A percentile compares a stretch with the other conserved stretches of the same genome.
Evolutionary conservation across 2,113 vertebrate species (phyloP).

Genomic region (Loxodonta africana): DNA sequence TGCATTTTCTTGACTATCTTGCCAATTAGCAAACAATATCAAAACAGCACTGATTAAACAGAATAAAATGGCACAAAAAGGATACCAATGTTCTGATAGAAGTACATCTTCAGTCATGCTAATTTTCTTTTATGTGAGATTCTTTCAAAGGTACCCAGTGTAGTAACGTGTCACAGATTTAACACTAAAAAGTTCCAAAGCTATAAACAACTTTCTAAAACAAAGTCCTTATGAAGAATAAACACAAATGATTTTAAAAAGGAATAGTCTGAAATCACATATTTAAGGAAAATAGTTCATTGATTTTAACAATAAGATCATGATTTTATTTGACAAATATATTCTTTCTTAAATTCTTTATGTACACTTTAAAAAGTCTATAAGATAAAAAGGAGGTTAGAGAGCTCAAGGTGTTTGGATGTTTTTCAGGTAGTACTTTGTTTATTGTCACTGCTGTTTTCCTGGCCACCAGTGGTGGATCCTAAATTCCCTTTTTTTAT

Average conservation of each 20-base stretch:
- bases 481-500: slow-evolving; percentile 91
- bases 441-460: slow-evolving; percentile 93
- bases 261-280: slow-evolving; percentile 92
- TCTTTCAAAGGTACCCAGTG: slow-evolving; percentile 91
- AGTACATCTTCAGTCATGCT: slow-evolving; percentile 87
- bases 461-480: slow-evolving; percentile 92
- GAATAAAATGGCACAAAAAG: slow-evolving; percentile 87
- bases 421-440: slow-evolving; percentile 96
- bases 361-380: slow-evolving; percentile 94
- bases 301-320: slow-evolving; percentile 93
- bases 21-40: slow-evolving; percentile 90
- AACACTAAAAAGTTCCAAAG: slow-evolving; percentile 91
- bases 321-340: slow-evolving; percentile 95
- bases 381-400: slow-evolving; percentile 94
- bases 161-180: slow-evolving; percentile 89
- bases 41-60: slow-evolving; percentile 88
- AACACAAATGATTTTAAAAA: slow-evolving; percentile 91
- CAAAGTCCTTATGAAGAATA: slow-evolving; percentile 90
- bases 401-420: slow-evolving; percentile 93
- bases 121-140: slow-evolving; percentile 85
- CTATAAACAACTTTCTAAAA: slow-evolving; percentile 91
- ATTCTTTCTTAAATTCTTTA: slow-evolving; percentile 93
- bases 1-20: slow-evolving; percentile 89
- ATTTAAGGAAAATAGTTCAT: slow-evolving; percentile 94
- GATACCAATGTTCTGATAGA: slow-evolving; percentile 87